Percentiles rank a stretch among this genome's conserved stretches.
phyloP scores from a whole-genome alignment of 2,113 vertebrate species.

The Oreotrochilus melanogaster region DNA sequence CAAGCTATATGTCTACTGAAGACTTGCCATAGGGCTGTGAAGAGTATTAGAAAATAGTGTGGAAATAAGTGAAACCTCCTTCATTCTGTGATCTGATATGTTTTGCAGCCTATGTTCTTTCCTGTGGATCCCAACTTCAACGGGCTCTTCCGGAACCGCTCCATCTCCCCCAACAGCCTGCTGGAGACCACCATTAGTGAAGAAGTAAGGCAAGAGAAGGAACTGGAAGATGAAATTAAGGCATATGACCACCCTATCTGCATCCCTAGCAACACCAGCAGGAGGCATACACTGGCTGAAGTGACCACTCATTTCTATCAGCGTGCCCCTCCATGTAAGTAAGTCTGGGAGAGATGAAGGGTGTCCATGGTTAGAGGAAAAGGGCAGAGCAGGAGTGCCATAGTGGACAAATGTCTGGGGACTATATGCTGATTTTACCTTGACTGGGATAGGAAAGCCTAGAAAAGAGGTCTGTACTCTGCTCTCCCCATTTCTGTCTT shows the following conservation, averaged over 20 bases:
- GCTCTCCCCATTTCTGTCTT: not conserved
- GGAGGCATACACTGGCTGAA: constrained; percentile 92
- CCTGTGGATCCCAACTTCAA: constrained; percentile 85
- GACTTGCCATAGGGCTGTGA: not conserved
- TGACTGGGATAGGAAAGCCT: not conserved
- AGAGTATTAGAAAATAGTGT: not conserved
- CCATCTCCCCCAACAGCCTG: constrained; percentile 89
- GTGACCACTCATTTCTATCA: constrained; percentile 90
- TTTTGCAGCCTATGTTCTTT: constrained; percentile 86
- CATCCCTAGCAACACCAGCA: constrained; percentile 82
- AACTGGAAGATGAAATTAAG: constrained; percentile 85
- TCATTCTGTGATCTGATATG: constrained; percentile 22
- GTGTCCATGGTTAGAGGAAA: not conserved
- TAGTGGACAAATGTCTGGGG: not conserved
- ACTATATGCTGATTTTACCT: not conserved
- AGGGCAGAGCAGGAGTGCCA: not conserved
- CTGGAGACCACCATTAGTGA: constrained; percentile 90
- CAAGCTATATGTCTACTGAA: not conserved
- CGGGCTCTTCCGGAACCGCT: constrained; percentile 84
- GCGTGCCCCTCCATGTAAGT: constrained; percentile 91
- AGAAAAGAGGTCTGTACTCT: not conserved
- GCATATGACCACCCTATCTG: constrained; percentile 69
- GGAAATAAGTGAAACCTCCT: not conserved
- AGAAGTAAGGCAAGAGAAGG: constrained; percentile 86
- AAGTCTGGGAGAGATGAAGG: constrained; percentile 54